These are phyloP conservation scores for Chloroceryle inda DNA, from an alignment of 2,797 vertebrate genomes.

Conservation along the genomic window DNA sequence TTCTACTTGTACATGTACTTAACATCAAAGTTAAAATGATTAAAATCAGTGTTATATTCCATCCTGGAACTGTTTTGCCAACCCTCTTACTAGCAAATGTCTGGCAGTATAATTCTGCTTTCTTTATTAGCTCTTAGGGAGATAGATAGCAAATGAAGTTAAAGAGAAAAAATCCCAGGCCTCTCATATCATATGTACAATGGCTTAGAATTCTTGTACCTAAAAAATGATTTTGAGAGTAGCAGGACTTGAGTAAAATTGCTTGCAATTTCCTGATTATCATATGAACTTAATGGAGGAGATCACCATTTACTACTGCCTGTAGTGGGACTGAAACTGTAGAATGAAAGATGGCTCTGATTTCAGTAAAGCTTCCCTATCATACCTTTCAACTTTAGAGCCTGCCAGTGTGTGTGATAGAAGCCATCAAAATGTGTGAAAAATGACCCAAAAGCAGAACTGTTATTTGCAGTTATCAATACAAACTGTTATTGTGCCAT, in stretches of 20 bases:
- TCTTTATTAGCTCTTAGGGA: neutral
- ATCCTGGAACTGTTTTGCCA: neutral
- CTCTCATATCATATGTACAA: neutral
- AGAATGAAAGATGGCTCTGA: conserved; percentile 13
- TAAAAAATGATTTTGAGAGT: neutral
- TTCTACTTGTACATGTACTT: neutral
- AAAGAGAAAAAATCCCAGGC: neutral
- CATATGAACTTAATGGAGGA: neutral
- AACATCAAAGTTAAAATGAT: neutral
- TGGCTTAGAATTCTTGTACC: neutral
- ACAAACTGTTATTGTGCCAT: conserved; percentile 76
- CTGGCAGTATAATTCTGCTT: neutral
- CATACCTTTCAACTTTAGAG: conserved; percentile 67
- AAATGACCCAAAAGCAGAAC: conserved; percentile 75
- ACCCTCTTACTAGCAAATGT: neutral
- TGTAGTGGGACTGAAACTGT: neutral
- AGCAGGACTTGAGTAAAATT: neutral
- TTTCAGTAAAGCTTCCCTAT: conserved; percentile 46
- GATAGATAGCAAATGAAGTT: neutral
- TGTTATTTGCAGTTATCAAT: conserved; percentile 74
- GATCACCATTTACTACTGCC: neutral
- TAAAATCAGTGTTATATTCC: neutral
- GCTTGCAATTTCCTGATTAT: neutral
- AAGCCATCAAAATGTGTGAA: conserved; percentile 74
- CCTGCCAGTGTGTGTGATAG: conserved; percentile 69